Base-by-base conservation (phyloP, 2,888 invertebrate species). In the Aplocera efformata region DNA sequence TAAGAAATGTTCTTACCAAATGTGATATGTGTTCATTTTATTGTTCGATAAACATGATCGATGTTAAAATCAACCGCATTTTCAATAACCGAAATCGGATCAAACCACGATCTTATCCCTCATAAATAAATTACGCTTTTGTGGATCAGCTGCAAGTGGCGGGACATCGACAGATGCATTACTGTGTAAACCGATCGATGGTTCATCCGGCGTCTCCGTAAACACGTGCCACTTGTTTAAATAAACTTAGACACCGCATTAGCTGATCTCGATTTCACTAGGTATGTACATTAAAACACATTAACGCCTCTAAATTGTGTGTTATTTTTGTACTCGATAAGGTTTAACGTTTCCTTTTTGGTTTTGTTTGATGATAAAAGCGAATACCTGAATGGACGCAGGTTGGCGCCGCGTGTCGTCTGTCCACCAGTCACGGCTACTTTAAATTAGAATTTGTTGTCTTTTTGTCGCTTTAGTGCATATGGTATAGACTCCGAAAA, bases 181-280 rank as follows among this genome's bases (percentile, higher is more conserved):
- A 84, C 84, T 66, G 77, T 66, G 74, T 78, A 79, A 78, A 80
- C 83, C 76, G 85, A 88, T 86, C 85, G 82, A 85, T 83, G 80
- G 67, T 72, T 79, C 80, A 83, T 84, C 84, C 83, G 85, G 80
- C 82, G 78, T 67, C 68, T 69, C 65, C 65, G 37, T 85, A 88
- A 88, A 88, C 88, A 88, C 73, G 72, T 73, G 82, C 82, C 88
- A 84, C 86, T 88, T 88, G 88, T 86, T 78, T 76, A 85, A 85
- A 85, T 84, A 85, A 85, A 85, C 86, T 67, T 72, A 64, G 63
- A 63, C 73, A 63, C 67, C 75, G 83, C 86, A 88, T 88, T 85
- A 88, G 83, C 79, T 69, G 76, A 67, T 82, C 84, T 84, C 85
- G 81, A 81, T 85, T 84, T 75, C 84, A 85, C 78, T 79, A 17